Percentiles rank a stretch among this genome's conserved stretches.
phyloP scores from a whole-genome alignment of 2,888 invertebrate species.

The Brachypterus glaber region DNA sequence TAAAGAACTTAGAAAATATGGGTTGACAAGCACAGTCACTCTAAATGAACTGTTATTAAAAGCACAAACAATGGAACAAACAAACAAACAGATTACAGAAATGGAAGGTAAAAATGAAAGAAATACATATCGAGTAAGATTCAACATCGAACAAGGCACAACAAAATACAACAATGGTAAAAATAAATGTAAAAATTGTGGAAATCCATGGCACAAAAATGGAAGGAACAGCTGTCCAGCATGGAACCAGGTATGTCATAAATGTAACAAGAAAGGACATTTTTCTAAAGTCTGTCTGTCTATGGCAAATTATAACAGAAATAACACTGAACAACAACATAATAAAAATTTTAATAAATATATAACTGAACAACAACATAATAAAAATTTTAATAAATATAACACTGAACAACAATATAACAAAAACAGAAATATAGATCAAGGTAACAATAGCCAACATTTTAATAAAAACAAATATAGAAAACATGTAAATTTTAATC shows the following conservation, averaged over 20 bases:
- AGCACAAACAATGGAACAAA: no score
- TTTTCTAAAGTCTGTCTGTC: slow-evolving; percentile 15
- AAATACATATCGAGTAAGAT: no score
- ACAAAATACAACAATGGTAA: no score
- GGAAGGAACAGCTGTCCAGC: slow-evolving; percentile 17
- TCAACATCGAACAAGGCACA: no score
- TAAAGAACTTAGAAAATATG: no score
- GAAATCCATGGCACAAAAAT: slow-evolving; percentile 12
- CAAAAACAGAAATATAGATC: background rate
- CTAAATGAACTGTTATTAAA: no score
- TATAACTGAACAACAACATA: background rate
- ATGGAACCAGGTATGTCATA: slow-evolving; percentile 8
- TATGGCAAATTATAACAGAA: no score
- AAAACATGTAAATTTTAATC: slow-evolving; percentile 2
- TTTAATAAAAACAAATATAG: no score
- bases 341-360: background rate
- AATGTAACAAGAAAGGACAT: slow-evolving; percentile 13
- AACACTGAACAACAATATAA: slow-evolving; percentile 5
- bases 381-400: no score
- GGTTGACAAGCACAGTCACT: no score
- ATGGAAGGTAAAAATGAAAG: no score
- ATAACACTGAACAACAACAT: background rate
- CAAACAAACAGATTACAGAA: no score
- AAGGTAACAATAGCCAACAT: slow-evolving; percentile 8
- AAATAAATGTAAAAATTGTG: slow-evolving; percentile 14